A percentile compares a stretch with the other conserved stretches of the same genome.
Conservation (phyloP, 2,113 vertebrate species). For the Etheostoma cragini region DNA sequence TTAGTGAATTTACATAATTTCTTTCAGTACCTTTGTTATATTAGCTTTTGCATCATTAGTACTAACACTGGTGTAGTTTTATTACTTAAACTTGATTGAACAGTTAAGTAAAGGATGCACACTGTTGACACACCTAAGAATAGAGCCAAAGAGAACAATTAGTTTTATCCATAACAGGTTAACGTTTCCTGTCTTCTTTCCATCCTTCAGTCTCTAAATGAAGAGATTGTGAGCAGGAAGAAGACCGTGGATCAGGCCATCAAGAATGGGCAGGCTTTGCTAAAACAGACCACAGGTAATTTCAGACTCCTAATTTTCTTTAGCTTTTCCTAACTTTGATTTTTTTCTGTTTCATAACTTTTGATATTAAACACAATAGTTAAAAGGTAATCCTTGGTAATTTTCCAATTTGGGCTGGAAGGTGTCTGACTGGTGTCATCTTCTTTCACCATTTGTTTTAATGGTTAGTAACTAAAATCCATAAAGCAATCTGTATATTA, state of each 20-base stretch:
- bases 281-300: constrained; percentile 98
- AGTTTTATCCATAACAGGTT: not conserved
- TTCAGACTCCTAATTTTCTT: not conserved
- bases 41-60: not conserved
- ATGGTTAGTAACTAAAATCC: not conserved
- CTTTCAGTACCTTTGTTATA: not conserved
- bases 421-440: not conserved
- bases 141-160: not conserved
- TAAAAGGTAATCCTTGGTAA: not conserved
- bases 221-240: constrained; percentile 97
- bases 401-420: not conserved
- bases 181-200: not conserved
- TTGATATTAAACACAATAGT: not conserved
- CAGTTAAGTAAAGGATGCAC: not conserved
- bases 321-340: not conserved
- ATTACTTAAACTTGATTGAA: not conserved
- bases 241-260: constrained; percentile 98
- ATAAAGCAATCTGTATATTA: not conserved
- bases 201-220: constrained; percentile 89
- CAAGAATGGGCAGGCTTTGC: constrained; percentile 95
- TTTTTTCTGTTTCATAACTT: not conserved
- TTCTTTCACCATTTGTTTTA: not conserved
- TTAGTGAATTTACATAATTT: not conserved
- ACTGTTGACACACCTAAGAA: not conserved
- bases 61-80: not conserved